Conservation (phyloP, 2,113 vertebrate genomes). For the Marmota monax region DNA sequence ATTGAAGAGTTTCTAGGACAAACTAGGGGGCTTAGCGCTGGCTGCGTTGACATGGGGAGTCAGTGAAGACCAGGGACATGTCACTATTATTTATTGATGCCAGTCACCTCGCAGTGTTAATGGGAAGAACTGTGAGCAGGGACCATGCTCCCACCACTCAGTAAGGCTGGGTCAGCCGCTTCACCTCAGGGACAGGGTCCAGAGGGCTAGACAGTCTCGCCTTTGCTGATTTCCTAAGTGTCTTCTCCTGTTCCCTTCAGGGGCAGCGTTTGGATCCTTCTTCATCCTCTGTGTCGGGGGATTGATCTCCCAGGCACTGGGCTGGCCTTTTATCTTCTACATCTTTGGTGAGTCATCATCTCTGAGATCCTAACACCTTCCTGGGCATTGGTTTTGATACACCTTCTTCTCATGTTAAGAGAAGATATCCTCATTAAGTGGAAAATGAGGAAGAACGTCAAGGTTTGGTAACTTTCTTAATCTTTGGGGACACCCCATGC, state of each 20-base stretch:
- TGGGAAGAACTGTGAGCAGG: background rate
- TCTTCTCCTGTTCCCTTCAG: slow-evolving; percentile 43
- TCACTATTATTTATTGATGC: background rate
- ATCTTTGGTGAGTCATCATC: slow-evolving; percentile 88
- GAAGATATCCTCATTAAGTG: background rate
- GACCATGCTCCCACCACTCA: background rate
- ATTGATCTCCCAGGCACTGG: slow-evolving; percentile 88
- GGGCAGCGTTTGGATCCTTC: slow-evolving; percentile 90
- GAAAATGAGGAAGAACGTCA: background rate
- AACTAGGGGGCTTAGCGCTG: background rate
- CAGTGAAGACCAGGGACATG: background rate
- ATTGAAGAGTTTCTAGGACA: background rate
- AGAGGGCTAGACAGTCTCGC: background rate
- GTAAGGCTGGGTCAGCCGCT: background rate
- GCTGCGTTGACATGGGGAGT: background rate
- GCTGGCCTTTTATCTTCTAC: slow-evolving; percentile 94
- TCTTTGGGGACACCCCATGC: background rate
- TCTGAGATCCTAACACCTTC: background rate
- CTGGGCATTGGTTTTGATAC: background rate
- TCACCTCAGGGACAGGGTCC: background rate
- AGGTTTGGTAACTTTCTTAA: background rate
- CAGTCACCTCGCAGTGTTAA: background rate
- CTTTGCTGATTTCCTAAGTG: background rate
- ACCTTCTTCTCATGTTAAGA: background rate
- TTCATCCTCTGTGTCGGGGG: slow-evolving; percentile 90